A percentile compares a stretch with the other conserved stretches of the same genome.
Conservation (phyloP, 1,140 invertebrate genomes). For the Macrobrachium nipponense region DNA sequence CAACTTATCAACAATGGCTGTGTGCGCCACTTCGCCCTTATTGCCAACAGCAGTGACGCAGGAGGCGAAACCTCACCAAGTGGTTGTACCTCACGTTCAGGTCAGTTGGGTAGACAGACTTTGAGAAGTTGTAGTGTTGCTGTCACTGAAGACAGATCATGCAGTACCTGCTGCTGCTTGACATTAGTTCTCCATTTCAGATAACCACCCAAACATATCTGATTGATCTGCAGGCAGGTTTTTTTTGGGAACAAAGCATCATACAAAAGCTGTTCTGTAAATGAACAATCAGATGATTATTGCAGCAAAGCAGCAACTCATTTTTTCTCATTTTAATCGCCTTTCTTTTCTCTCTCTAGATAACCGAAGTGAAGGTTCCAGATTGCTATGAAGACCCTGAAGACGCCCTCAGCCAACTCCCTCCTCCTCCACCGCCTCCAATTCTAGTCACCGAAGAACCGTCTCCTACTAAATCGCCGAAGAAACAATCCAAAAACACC, state of each 20-base stretch:
- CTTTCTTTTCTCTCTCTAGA: slow-evolving; percentile 21
- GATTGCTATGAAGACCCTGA: slow-evolving; percentile 62
- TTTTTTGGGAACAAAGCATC: neutral
- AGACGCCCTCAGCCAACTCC: slow-evolving; percentile 38
- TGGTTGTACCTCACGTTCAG: slow-evolving; percentile 48
- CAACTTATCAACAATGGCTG: slow-evolving; percentile 56
- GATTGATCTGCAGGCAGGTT: neutral
- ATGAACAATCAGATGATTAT: neutral
- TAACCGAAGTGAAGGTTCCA: slow-evolving; percentile 61
- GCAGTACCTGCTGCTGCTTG: no score
- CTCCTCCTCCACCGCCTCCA: slow-evolving; percentile 33
- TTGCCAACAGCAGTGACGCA: slow-evolving; percentile 45
- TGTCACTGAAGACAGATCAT: neutral
- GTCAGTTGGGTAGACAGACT: slow-evolving; percentile 5
- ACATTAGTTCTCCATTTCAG: no score
- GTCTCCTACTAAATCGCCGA: slow-evolving; percentile 38
- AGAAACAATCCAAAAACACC: slow-evolving; percentile 20
- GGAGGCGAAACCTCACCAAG: slow-evolving; percentile 28
- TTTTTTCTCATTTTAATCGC: neutral
- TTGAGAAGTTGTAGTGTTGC: no score
- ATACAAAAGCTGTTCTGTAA: no score
- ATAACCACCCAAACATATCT: no score
- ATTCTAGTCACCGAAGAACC: slow-evolving; percentile 28
- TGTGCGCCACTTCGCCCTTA: slow-evolving; percentile 55
- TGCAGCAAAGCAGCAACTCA: neutral